Evolutionary conservation across 2,113 vertebrate genomes (phyloP), one percentile per base, ranked within the genome.

Genomic region (Ceyx cyanopectus): DNA sequence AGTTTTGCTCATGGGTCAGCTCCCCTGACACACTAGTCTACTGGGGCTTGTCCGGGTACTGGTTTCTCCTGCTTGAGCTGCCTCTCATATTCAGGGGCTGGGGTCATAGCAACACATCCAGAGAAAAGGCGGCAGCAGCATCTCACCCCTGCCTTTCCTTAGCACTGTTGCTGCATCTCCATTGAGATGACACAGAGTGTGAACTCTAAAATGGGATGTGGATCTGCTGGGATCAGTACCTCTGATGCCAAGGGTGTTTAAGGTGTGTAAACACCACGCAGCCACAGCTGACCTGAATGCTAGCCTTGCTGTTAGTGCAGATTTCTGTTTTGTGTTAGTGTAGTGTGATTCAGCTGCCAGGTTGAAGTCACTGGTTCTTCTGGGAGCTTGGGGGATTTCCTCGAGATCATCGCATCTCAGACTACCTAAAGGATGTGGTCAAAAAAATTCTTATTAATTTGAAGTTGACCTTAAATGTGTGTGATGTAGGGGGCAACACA

Each of bases 81-180:
- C 11, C 34, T 58, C 43, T 77, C 10, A 1, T 74, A 85, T 73
- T 61, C n/a, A 37, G 87, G 16, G 56, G 5, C 40, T 57, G 62
- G 45, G 63, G 40, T 80, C 2, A 1, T 32, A 16, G 3, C 43
- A 43, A 1, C 1, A 1, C 0, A 3, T 58, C 45, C 12, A 26
- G 58, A 66, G 58, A 41, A 63, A 60, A 91, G n/a, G 14, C 4
- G 1, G n/a, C 30, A 1, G n/a, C 32, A 66, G 51, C 23, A 20
- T 34, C 58, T 73, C 50, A 19, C 9, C 10, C 14, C 5, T 1
- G 34, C 22, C 14, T 40, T 13, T 68, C 32, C 41, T 78, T 32
- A 34, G 41, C 5, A 1, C 41, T 65, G 13, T 48, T 34, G 22
- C 34, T 0, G 0, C 8, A 3, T 43, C 51, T 81, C 34, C 18